A percentile compares a stretch with the other conserved stretches of the same genome.
These are phyloP conservation scores for Zoanthus solanderi DNA, from an alignment of 92 coral and sea anemone species.

Conservation along the genomic window DNA sequence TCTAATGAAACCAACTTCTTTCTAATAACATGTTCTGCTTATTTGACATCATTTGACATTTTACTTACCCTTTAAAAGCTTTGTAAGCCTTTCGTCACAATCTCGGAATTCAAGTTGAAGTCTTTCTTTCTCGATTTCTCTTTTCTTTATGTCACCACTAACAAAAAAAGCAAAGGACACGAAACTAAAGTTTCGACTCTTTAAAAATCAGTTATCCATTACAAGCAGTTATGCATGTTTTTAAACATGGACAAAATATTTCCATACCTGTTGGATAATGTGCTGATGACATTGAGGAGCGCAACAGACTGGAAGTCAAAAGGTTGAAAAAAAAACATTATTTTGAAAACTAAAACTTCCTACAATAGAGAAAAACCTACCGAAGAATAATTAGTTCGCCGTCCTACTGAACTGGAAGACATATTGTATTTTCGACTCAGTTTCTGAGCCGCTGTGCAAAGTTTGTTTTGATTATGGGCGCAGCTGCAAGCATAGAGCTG, in stretches of 20 bases:
- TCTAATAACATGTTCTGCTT: not conserved
- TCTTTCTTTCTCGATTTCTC: slow-evolving; percentile 89
- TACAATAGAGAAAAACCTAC: slow-evolving; percentile 31
- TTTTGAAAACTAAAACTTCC: too few relatives aligned
- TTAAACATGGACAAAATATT: not conserved
- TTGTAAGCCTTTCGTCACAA: slow-evolving; percentile 83
- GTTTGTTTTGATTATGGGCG: slow-evolving; percentile 37
- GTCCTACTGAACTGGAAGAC: slow-evolving; percentile 60
- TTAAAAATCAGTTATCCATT: not conserved
- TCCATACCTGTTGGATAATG: slow-evolving; percentile 77
- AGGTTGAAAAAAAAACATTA: not conserved
- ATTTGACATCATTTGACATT: not conserved
- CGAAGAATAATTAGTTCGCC: slow-evolving; percentile 63
- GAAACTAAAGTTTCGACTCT: not conserved
- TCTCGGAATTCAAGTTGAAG: slow-evolving; percentile 86
- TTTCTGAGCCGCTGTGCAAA: slow-evolving; percentile 55
- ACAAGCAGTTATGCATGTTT: not conserved
- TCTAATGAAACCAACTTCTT: not conserved
- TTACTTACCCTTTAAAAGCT: slow-evolving; percentile 79
- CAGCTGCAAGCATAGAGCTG: not conserved
- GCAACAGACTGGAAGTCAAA: slow-evolving; percentile 70
- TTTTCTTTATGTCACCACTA: slow-evolving; percentile 86
- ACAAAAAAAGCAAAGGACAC: not conserved
- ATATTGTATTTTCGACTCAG: slow-evolving; percentile 45
- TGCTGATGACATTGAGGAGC: slow-evolving; percentile 82